phyloP scores from a whole-genome alignment of 1,140 invertebrate genomes.

The Diorhabda elongata region DNA sequence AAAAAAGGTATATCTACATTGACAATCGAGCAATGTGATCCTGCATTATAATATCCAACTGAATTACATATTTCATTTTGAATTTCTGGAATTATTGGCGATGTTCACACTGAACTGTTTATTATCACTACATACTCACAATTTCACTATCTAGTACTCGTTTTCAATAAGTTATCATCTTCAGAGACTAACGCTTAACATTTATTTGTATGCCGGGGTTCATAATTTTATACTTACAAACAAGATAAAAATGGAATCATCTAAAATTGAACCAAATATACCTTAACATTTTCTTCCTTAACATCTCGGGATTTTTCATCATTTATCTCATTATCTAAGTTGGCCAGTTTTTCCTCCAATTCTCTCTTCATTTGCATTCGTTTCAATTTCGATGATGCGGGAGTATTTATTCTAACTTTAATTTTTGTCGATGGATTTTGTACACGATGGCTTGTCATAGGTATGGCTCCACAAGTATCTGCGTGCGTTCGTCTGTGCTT shows the following conservation, averaged over 20 bases:
- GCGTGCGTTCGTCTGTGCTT: conserved; percentile 48
- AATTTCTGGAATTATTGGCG: too few relatives aligned
- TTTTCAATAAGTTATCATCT: too few relatives aligned
- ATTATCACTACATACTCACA: too few relatives aligned
- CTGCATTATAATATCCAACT: too few relatives aligned
- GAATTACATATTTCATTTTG: too few relatives aligned
- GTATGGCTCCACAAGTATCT: conserved; percentile 44
- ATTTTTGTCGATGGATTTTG: conserved; percentile 32
- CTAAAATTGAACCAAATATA: not conserved
- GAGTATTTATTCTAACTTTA: conserved; percentile 38
- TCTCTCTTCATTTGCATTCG: conserved; percentile 8
- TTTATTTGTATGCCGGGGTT: too few relatives aligned
- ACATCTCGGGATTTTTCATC: conserved; percentile 5
- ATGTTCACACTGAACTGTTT: too few relatives aligned
- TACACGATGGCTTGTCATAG: conserved; percentile 34
- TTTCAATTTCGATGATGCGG: conserved; percentile 27
- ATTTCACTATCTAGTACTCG: too few relatives aligned
- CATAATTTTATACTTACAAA: not conserved
- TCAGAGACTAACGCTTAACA: too few relatives aligned
- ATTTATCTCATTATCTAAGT: conserved; percentile 10
- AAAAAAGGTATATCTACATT: too few relatives aligned
- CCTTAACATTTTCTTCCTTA: conserved; percentile 4
- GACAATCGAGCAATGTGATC: too few relatives aligned
- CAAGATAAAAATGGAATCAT: not conserved
- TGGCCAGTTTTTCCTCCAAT: conserved; percentile 10